Conservation (phyloP, 2,797 vertebrate genomes). For the Manis pentadactyla region DNA sequence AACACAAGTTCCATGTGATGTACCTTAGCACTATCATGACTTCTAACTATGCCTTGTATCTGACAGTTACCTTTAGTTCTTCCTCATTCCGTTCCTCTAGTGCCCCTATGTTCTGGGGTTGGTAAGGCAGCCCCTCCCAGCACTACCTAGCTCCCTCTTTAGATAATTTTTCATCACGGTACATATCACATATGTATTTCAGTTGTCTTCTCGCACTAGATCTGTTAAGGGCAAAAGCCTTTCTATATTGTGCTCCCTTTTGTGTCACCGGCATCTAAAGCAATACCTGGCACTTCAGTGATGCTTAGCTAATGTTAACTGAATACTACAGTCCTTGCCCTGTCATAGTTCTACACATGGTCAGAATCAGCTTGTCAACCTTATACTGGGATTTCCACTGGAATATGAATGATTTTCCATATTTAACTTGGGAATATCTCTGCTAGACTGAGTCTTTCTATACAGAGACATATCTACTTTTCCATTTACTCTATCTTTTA, state of each 20-base stretch:
- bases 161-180: not conserved
- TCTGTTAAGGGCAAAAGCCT: not conserved
- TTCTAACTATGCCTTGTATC: not conserved
- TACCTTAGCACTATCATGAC: not conserved
- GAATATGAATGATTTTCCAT: not conserved
- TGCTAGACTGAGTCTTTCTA: not conserved
- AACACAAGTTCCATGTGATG: not conserved
- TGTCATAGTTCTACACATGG: not conserved
- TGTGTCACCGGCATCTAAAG: not conserved
- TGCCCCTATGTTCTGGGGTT: not conserved
- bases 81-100: not conserved
- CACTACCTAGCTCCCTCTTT: not conserved
- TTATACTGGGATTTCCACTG: not conserved
- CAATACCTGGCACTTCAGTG: not conserved
- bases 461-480: not conserved
- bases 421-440: not conserved
- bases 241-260: not conserved
- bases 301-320: not conserved
- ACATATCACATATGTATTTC: not conserved
- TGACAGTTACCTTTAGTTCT: not conserved
- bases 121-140: not conserved
- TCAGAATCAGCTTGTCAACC: not conserved
- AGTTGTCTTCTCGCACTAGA: not conserved
- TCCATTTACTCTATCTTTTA: not conserved
- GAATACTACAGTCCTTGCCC: not conserved